phyloP scores from a whole-genome alignment of 2,797 vertebrate species.

The Sorex maritimensis region DNA sequence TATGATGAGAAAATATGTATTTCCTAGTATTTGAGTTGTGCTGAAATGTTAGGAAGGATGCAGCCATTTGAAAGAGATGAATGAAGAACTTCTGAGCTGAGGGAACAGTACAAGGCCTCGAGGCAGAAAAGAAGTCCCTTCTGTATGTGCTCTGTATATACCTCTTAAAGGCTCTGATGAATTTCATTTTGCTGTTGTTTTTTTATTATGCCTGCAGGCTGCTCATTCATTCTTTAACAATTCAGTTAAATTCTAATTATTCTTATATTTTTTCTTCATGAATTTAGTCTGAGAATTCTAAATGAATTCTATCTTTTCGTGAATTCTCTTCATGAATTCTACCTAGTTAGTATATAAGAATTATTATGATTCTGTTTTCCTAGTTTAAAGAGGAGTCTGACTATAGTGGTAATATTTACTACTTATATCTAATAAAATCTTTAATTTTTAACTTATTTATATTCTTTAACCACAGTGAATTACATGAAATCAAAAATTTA shows the following conservation, averaged over 20 bases:
- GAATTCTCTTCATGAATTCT: conserved; percentile 16
- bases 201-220: neutral
- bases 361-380: conserved; percentile 51
- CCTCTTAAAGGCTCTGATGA: conserved; percentile 5
- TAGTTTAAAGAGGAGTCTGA: conserved; percentile 36
- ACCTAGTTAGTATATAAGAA: neutral
- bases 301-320: no score
- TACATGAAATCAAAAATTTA: no score
- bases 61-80: neutral
- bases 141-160: neutral
- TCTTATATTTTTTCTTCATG: neutral
- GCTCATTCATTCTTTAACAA: neutral
- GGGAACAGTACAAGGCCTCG: neutral
- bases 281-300: no score
- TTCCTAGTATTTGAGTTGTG: neutral
- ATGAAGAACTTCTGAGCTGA: neutral
- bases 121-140: neutral
- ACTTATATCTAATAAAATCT: no score
- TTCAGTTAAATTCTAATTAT: conserved; percentile 36
- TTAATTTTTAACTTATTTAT: no score
- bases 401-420: conserved; percentile 19
- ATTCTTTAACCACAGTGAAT: no score
- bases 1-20: no score
- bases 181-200: neutral
- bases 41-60: conserved; percentile 5